These are phyloP conservation scores for Arctocebus calabarensis DNA, from an alignment of 2,797 vertebrate genomes.

Conservation along the genomic window DNA sequence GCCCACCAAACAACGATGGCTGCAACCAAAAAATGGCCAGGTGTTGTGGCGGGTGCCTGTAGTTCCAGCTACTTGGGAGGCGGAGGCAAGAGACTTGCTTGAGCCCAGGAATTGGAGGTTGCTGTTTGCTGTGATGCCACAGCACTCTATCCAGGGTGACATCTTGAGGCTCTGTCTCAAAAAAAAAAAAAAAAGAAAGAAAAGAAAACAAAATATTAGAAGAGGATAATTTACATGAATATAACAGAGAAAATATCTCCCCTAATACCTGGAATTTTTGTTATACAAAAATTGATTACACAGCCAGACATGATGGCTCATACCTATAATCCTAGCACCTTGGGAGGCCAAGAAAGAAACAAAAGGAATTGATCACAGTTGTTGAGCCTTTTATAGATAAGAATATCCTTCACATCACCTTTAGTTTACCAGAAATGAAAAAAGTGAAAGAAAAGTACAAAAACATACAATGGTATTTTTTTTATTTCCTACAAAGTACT, in stretches of 20 bases:
- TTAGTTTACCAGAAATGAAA: constrained; percentile 48
- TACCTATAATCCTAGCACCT: neutral
- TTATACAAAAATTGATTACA: constrained; percentile 10
- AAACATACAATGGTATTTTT: neutral
- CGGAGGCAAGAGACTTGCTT: too few relatives aligned
- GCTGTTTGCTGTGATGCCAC: too few relatives aligned
- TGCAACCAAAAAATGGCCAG: too few relatives aligned
- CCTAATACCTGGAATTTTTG: neutral
- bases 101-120: too few relatives aligned
- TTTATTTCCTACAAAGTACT: constrained; percentile 25
- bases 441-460: constrained; percentile 26
- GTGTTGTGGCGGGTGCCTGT: too few relatives aligned
- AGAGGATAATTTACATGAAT: neutral
- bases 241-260: neutral
- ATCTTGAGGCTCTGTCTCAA: too few relatives aligned
- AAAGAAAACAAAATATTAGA: too few relatives aligned
- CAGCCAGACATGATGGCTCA: neutral
- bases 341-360: neutral
- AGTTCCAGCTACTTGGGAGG: too few relatives aligned
- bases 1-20: too few relatives aligned
- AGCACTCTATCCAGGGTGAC: too few relatives aligned
- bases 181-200: too few relatives aligned
- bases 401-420: neutral
- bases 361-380: neutral
- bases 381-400: neutral